phyloP scores from a whole-genome alignment of 1,140 invertebrate species.

The Bombus breviceps region DNA sequence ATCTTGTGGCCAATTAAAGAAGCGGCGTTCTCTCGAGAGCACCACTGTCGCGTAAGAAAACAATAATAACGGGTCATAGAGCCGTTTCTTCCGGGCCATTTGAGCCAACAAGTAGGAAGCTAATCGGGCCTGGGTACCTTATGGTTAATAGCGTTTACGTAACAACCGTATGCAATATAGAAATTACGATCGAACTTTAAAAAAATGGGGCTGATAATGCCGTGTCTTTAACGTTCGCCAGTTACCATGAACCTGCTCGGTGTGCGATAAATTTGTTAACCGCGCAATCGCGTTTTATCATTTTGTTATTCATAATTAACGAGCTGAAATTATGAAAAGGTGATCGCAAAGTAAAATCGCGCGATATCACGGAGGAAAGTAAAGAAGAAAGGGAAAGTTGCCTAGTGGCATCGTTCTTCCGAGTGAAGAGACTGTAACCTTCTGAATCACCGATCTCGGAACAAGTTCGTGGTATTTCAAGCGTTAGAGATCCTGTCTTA shows the following conservation, averaged over 20 bases:
- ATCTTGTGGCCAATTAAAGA: background rate
- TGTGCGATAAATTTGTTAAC: background rate
- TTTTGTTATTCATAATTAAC: background rate
- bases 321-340: background rate
- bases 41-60: constrained; percentile 5
- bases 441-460: constrained; percentile 34
- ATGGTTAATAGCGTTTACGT: constrained; percentile 32
- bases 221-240: background rate
- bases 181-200: constrained; percentile 7
- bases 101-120: constrained; percentile 17
- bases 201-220: background rate
- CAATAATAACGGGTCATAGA: constrained; percentile 9
- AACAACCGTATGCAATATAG: background rate
- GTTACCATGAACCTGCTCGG: background rate
- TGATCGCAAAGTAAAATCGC: background rate
- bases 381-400: constrained; percentile 54
- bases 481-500: background rate
- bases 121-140: background rate
- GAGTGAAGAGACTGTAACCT: constrained; percentile 43
- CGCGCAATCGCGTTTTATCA: background rate
- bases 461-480: constrained; percentile 45
- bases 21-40: background rate
- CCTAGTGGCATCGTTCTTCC: constrained; percentile 25
- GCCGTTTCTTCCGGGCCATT: constrained; percentile 25
- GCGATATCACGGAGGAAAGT: constrained; percentile 30